Percentiles rank a stretch among this genome's conserved stretches.
Conservation (phyloP, 64 coral and sea anemone species). For the Platygyra sinensis region DNA sequence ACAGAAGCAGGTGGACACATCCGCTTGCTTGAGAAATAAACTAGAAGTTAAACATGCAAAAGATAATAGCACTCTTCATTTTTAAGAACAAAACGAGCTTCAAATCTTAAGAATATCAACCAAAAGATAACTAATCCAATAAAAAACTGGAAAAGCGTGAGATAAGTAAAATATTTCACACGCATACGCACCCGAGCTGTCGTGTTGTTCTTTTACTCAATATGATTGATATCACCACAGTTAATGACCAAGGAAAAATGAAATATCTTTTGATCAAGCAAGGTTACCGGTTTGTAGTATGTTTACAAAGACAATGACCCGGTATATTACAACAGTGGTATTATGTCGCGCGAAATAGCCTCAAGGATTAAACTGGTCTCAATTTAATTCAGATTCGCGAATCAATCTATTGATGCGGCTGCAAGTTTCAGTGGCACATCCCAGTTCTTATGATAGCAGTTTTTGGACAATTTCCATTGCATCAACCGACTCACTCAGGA, state of each 20-base stretch:
- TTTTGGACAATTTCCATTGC: constrained; percentile 29
- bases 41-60: constrained; percentile 23
- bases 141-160: not conserved
- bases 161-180: constrained; percentile 29
- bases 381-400: constrained; percentile 21
- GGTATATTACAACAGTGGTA: constrained; percentile 9
- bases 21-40: constrained; percentile 10
- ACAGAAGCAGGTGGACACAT: constrained; percentile 43
- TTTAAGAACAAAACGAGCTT: not conserved
- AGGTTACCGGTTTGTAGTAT: constrained; percentile 31
- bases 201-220: constrained; percentile 42
- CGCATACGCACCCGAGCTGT: not conserved
- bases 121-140: constrained; percentile 2
- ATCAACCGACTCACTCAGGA: not conserved
- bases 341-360: not conserved
- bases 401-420: not conserved
- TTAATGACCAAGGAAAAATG: constrained; percentile 32
- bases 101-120: constrained; percentile 2
- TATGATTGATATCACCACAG: constrained; percentile 41
- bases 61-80: constrained; percentile 20
- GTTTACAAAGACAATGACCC: constrained; percentile 30
- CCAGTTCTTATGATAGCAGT: not conserved
- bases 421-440: not conserved
- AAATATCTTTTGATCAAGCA: constrained; percentile 36
- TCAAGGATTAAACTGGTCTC: not conserved